These are phyloP conservation scores for Apostichopus leukothele DNA, from an alignment of 53 echinoderm and acorn worm species.

Conservation along the genomic window DNA sequence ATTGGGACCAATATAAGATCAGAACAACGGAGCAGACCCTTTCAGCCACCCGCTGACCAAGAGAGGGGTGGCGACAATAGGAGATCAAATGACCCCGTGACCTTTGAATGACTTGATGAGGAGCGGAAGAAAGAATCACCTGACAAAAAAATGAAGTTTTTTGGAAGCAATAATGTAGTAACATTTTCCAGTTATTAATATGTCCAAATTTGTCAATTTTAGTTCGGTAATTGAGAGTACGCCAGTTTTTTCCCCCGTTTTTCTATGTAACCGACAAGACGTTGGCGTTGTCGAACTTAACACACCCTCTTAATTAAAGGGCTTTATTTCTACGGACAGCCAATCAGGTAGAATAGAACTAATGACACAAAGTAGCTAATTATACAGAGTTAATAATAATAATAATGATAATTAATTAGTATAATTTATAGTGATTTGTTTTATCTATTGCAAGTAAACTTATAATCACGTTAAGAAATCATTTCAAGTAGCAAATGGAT, in stretches of 20 bases:
- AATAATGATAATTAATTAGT: too few relatives aligned
- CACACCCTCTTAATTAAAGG: too few relatives aligned
- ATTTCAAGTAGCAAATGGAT: too few relatives aligned
- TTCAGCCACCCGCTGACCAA: not conserved
- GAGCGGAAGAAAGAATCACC: not conserved
- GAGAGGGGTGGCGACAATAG: not conserved
- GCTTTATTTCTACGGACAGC: too few relatives aligned
- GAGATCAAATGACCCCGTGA: not conserved
- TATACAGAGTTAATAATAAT: too few relatives aligned
- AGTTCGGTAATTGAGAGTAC: not conserved
- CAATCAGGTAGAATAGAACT: too few relatives aligned
- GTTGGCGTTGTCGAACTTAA: too few relatives aligned
- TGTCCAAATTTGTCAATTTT: not conserved
- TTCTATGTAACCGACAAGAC: too few relatives aligned
- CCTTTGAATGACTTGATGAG: not conserved
- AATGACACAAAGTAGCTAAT: too few relatives aligned
- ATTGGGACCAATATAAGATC: not conserved
- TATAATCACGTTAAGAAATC: too few relatives aligned
- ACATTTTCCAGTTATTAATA: not conserved
- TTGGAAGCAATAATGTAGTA: not conserved
- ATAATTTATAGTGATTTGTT: too few relatives aligned
- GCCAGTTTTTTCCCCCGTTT: not conserved
- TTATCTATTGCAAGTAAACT: too few relatives aligned
- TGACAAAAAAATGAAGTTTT: not conserved
- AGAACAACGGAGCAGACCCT: not conserved